phyloP scores from a whole-genome alignment of 35 echinoderm and acorn worm genomes.

The Anneissia japonica region DNA sequence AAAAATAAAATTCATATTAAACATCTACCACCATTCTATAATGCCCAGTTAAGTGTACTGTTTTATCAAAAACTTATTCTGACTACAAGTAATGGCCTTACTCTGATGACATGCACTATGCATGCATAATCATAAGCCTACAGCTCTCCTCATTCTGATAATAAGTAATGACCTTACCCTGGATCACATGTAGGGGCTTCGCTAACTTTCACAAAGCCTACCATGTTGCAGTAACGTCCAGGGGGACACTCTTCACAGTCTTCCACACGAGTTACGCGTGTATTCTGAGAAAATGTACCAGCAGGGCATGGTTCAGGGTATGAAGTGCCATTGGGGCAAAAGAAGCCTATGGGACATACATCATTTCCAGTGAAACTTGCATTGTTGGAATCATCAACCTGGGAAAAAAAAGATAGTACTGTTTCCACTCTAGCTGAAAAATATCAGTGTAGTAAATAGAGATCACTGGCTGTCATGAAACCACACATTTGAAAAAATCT shows the following conservation, averaged over 20 bases:
- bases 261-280: conserved; percentile 48
- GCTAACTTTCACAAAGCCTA: conserved; percentile 84
- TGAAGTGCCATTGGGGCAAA: conserved; percentile 86
- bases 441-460: too few relatives aligned
- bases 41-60: too few relatives aligned
- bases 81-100: too few relatives aligned
- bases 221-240: conserved; percentile 76
- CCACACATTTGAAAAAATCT: too few relatives aligned
- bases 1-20: too few relatives aligned
- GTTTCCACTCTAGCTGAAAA: too few relatives aligned
- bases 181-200: conserved; percentile 65
- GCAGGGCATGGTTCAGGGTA: conserved; percentile 93
- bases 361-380: conserved; percentile 85
- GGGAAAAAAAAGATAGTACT: neutral
- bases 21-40: too few relatives aligned
- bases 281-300: conserved; percentile 79
- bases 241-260: conserved; percentile 83
- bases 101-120: too few relatives aligned
- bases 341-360: conserved; percentile 86
- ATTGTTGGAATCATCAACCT: conserved; percentile 45
- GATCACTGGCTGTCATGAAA: too few relatives aligned
- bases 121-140: too few relatives aligned
- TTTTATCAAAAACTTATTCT: too few relatives aligned
- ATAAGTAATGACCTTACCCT: conserved; percentile 54
- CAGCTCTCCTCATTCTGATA: too few relatives aligned